Conservation (phyloP, 1,140 invertebrate species). For the Lethocerus indicus region DNA sequence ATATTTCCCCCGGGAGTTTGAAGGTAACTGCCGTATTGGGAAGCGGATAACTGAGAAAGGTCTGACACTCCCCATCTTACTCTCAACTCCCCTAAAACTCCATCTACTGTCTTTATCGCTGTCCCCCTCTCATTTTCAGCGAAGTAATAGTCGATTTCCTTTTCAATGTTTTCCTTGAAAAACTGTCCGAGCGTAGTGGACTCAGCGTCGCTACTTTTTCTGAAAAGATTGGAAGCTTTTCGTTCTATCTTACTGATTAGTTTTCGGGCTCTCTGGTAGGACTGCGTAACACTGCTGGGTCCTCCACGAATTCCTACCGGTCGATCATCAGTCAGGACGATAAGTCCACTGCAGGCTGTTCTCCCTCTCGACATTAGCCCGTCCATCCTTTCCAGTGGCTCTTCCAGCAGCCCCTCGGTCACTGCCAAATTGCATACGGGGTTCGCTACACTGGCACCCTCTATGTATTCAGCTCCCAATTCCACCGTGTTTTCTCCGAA, state of each 20-base stretch:
- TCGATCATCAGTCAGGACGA: background rate
- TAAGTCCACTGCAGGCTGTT: background rate
- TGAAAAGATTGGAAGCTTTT: background rate
- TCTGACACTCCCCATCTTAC: too few species aligned
- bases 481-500: constrained; percentile 51
- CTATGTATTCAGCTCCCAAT: constrained; percentile 49
- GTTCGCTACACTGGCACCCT: constrained; percentile 43
- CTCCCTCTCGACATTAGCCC: too few species aligned
- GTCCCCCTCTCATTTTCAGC: too few species aligned
- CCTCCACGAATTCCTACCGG: background rate
- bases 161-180: too few species aligned
- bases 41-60: too few species aligned
- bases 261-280: background rate
- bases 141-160: too few species aligned
- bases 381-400: too few species aligned
- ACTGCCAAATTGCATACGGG: constrained; percentile 44
- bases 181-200: too few species aligned
- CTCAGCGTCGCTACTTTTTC: too few species aligned
- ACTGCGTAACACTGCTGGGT: background rate
- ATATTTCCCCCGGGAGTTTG: background rate
- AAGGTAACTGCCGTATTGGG: too few species aligned
- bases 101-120: too few species aligned
- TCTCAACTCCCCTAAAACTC: too few species aligned
- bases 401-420: constrained; percentile 36
- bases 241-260: background rate